Evolutionary conservation across 1,140 invertebrate genomes (phyloP), one percentile per base, ranked within the genome.

Genomic region (Drosophila insularis): DNA sequence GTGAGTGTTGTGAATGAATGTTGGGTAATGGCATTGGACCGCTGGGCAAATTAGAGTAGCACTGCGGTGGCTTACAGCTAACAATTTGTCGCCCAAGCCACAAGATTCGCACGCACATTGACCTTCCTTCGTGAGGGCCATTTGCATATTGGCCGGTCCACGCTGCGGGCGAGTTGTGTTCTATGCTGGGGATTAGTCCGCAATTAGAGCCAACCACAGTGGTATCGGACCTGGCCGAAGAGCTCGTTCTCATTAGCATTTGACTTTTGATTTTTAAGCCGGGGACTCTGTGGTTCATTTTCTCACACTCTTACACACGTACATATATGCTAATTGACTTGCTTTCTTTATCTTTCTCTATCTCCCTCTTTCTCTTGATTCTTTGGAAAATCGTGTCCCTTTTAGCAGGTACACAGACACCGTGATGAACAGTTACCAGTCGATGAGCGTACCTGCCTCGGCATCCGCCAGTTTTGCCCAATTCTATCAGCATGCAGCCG

Each of bases 401-500:
- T 27, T 31, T 60, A 87, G 84, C 84, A 87, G 84, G 89, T 92
- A 92, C 82, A 90, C 91, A 67, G 91, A 92, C 71, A 92, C 80
- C 63, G 87, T 92, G 59, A 92, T 92, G 91, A 92, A 92, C 78
- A 92, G 91, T 64, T 92, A 92, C 79, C 91, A 91, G 78, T 92
- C 91, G 72, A 92, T 92, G 91, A 91, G 90, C 67, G 91, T 92
- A 76, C 91, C 91, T 73, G 85, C 74, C 31, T 90, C 89, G 59
- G 91, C 91, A 6, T 91, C 91, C 58, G 89, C 89, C 53, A 91
- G 90, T 71, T 96, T 96, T 40, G 96, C 96, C 1, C 96, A 97
- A 92, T 97, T 97, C 92, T 97, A 97, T 92, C 96, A 97, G 87
- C 96, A 97, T 78, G 96, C 96, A 13, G 96, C 95, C 92, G 91